Conservation (phyloP, 1,140 invertebrate species). For the Neocloeon triangulifer region DNA sequence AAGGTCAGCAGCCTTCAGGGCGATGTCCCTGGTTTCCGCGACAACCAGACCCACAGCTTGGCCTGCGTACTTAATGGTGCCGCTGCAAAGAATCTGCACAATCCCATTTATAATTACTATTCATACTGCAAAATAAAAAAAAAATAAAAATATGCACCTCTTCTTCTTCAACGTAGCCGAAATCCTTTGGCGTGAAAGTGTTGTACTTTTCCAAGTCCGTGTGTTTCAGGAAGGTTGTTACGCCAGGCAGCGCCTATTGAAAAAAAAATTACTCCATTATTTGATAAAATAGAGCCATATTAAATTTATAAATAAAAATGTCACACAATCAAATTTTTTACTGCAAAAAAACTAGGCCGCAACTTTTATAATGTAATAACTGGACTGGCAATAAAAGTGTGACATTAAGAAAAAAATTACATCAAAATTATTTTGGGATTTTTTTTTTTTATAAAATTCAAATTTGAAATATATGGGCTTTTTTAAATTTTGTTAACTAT, state of each 20-base stretch:
- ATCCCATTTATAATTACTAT: slow-evolving; percentile 5
- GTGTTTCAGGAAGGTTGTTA: slow-evolving; percentile 41
- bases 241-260: slow-evolving; percentile 43
- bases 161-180: slow-evolving; percentile 18
- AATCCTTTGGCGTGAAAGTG: slow-evolving; percentile 13
- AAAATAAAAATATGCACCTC: slow-evolving; percentile 10
- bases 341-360: too few species aligned
- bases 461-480: too few species aligned
- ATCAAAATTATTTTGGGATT: too few species aligned
- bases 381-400: too few species aligned
- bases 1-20: slow-evolving; percentile 32
- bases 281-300: too few species aligned
- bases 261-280: too few species aligned
- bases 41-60: slow-evolving; percentile 50
- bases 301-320: too few species aligned
- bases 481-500: too few species aligned
- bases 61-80: slow-evolving; percentile 33
- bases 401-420: too few species aligned
- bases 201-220: slow-evolving; percentile 57
- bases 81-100: slow-evolving; percentile 22
- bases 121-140: background rate
- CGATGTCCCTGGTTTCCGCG: slow-evolving; percentile 30
- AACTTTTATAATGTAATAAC: too few species aligned
- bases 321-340: too few species aligned
- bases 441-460: too few species aligned